Base-by-base conservation (phyloP, 2,797 vertebrate species). In the Pogoniulus pusillus region DNA sequence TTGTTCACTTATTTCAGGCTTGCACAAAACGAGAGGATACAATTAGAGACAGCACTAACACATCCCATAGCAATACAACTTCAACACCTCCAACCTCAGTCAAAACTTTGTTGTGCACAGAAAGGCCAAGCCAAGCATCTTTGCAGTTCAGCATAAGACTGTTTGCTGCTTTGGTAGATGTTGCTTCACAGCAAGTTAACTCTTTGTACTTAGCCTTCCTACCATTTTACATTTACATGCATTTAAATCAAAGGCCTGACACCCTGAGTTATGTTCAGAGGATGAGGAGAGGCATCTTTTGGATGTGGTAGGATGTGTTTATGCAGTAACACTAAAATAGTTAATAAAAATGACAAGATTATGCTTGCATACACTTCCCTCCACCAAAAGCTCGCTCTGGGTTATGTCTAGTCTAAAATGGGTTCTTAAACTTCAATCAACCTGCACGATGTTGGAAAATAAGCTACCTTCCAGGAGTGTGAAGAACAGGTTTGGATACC, bases 311-410 rank as follows among this genome's bases (percentile, higher is more conserved):
- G 78, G 58, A 57, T 53, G 35, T 39, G 65, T 91, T 92, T 91
- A 74, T 32, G 57, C 26, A 65, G 76, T 20, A 87, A 83, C 75
- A 89, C 23, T 92, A 90, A 86, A 91, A 90, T 1, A 77, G 47
- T 80, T 82, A 89, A 94, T 95, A 93, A 93, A 91, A 95, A 37
- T 30, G 23, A 87, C 57, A 72, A 91, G 78, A 92, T 81, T 59
- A 80, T 23, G 69, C 23, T 72, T 59, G 59, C 8, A 24, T 62
- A 58, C 35, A 63, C 84, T 73, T 75, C 47, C 13, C 32, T 59
- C 39, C 41, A 85, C 1, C 5, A 84, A 89, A 63, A 30, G 65
- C 55, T 85, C 1, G 1, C 16, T 51, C 72, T 89, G 72, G 75
- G 65, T 51, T 71, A 80, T 53, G 15, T 72, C 69, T 9, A 70